These are phyloP conservation scores for Enteromius paludinosus DNA, from an alignment of 2,797 vertebrate species.

Conservation along the genomic window DNA sequence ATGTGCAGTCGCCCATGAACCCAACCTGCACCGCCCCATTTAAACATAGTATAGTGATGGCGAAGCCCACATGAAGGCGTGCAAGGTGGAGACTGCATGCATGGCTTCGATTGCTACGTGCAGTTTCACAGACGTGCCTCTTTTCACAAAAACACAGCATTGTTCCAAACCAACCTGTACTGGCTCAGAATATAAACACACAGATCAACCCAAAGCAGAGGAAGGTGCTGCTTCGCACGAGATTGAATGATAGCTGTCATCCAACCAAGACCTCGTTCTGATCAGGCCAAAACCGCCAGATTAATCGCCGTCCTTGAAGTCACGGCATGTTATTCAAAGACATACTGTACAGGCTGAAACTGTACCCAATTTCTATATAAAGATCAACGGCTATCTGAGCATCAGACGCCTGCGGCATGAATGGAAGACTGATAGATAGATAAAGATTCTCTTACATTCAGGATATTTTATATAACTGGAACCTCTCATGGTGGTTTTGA, in stretches of 20 bases:
- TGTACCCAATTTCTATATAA: constrained; percentile 62
- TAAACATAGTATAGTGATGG: constrained; percentile 30
- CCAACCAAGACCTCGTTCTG: constrained; percentile 73
- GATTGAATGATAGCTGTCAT: constrained; percentile 72
- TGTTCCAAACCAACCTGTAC: constrained; percentile 79
- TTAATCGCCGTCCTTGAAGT: constrained; percentile 69
- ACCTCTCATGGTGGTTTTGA: constrained; percentile 20
- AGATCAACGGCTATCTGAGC: constrained; percentile 66
- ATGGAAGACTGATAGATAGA: constrained; percentile 38
- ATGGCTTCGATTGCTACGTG: constrained; percentile 71
- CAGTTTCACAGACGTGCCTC: constrained; percentile 74
- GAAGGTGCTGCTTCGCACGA: constrained; percentile 54
- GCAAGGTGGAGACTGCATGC: constrained; percentile 29
- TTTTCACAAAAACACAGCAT: constrained; percentile 62
- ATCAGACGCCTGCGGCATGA: constrained; percentile 56
- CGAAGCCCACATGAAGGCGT: constrained; percentile 37
- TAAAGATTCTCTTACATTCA: constrained; percentile 18
- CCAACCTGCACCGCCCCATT: constrained; percentile 17
- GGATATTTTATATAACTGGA: constrained; percentile 31
- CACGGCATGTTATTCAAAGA: constrained; percentile 62
- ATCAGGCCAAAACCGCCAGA: constrained; percentile 73
- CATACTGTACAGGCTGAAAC: constrained; percentile 63
- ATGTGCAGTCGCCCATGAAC: constrained; percentile 39
- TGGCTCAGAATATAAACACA: constrained; percentile 64
- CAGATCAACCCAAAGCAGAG: constrained; percentile 45